Evolutionary conservation across 2,797 vertebrate genomes (phyloP).

Genomic region (Poeciliopsis turneri): DNA sequence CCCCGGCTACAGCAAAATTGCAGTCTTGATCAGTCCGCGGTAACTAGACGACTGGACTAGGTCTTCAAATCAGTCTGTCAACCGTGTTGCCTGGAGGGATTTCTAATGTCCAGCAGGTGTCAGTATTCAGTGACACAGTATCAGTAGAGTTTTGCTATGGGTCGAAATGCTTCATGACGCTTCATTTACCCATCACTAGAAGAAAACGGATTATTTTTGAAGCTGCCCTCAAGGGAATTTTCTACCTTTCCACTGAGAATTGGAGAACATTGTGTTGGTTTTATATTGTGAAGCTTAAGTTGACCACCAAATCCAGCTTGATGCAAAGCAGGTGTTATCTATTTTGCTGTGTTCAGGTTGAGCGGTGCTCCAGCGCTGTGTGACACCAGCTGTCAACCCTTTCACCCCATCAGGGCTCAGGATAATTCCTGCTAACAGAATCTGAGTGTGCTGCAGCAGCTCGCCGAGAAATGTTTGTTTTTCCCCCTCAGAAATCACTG

Average conservation of each 20-base stretch:
- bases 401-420: background rate
- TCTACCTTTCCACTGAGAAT: background rate
- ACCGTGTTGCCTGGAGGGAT: no score
- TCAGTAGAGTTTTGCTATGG: no score
- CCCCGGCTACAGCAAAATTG: no score
- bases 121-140: no score
- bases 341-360: background rate
- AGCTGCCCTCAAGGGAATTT: background rate
- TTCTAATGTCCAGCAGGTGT: no score
- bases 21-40: no score
- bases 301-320: background rate
- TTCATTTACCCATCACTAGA: no score
- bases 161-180: no score
- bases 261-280: background rate
- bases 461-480: conserved; percentile 44
- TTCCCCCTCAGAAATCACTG: conserved; percentile 14
- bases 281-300: background rate
- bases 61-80: no score
- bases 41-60: no score
- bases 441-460: background rate
- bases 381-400: conserved; percentile 12
- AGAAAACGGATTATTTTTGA: background rate
- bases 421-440: conserved; percentile 25
- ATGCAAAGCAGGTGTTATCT: background rate
- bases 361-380: background rate